Evolutionary conservation across 2,113 vertebrate species (phyloP).

Genomic region (Gavialis gangeticus): DNA sequence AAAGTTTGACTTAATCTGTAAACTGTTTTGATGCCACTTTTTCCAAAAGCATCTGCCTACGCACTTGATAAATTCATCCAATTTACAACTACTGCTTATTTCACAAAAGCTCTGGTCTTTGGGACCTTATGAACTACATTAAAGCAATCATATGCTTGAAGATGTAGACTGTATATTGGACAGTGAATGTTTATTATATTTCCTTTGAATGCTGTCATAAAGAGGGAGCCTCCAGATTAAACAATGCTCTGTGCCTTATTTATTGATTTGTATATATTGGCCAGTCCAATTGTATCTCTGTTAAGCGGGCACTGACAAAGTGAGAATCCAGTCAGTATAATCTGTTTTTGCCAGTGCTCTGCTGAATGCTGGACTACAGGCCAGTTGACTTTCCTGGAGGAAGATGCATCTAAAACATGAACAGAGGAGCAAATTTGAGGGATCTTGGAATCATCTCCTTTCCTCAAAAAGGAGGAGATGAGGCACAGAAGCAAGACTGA

Average conservation of each 20-base stretch:
- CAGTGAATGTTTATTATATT: background rate
- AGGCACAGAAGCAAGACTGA: background rate
- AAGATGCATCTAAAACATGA: background rate
- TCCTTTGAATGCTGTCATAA: no score
- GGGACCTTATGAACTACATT: background rate
- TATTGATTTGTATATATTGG: background rate
- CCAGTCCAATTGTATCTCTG: rapidly evolving
- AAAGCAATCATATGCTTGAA: background rate
- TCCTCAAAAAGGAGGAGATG: background rate
- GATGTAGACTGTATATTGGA: background rate
- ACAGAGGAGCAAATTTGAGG: background rate
- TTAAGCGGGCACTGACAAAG: background rate
- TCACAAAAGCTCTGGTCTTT: background rate
- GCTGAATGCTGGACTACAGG: background rate
- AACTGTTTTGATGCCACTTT: background rate
- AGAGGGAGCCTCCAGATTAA: background rate
- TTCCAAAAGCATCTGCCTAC: background rate
- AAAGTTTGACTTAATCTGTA: background rate
- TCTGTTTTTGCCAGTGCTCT: background rate
- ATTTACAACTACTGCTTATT: background rate
- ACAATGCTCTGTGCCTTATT: no score
- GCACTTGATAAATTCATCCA: background rate
- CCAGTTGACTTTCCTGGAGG: background rate
- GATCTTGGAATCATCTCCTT: background rate
- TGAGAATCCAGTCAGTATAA: background rate